Percentiles rank a stretch among this genome's conserved stretches.
phyloP scores from a whole-genome alignment of 1,140 invertebrate species.

The Orchesella cincta region DNA sequence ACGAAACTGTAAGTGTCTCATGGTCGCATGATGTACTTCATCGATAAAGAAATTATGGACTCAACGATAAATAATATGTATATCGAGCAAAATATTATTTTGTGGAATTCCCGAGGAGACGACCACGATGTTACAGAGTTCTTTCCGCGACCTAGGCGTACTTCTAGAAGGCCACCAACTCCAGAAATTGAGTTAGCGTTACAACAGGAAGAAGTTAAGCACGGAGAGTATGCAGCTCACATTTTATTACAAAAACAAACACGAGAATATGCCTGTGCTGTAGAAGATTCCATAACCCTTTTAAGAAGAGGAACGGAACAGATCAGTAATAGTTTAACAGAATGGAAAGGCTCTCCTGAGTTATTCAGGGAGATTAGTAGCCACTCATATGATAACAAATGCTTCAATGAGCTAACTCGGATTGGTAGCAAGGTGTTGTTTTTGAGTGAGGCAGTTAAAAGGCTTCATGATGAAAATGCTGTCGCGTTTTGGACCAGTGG shows the following conservation, averaged over 20 bases:
- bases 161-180: no score
- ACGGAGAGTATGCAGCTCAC: neutral
- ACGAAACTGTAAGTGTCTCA: no score
- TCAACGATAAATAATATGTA: no score
- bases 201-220: no score
- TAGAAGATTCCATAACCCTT: neutral
- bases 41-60: no score
- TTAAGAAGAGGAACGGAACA: neutral
- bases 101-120: no score
- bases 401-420: constrained; percentile 5
- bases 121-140: no score
- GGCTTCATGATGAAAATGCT: neutral
- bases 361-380: neutral
- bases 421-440: neutral
- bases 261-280: neutral
- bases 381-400: neutral
- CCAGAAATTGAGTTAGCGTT: no score
- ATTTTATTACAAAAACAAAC: neutral
- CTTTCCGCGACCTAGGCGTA: no score
- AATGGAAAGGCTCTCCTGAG: neutral
- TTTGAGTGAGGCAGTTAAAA: neutral
- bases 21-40: no score
- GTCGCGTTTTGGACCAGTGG: neutral
- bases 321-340: neutral
- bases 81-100: no score